Evolutionary conservation across 2,888 invertebrate species (phyloP), one percentile per base, ranked within the genome.

Genomic region (Eilema depressum): DNA sequence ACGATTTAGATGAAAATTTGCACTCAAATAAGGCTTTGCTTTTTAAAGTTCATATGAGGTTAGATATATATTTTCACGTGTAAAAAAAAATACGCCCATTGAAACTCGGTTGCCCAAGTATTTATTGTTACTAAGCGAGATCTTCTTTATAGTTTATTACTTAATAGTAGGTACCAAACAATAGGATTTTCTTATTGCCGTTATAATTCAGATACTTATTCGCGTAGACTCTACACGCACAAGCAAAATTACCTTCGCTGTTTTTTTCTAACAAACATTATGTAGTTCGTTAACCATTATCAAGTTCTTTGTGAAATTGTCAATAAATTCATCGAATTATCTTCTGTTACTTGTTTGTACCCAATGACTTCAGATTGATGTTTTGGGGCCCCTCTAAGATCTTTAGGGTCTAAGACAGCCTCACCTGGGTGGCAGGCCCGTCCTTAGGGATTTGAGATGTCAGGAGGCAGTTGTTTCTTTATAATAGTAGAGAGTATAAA

Each of bases 141-240:
- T 17, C 63, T 41, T 14, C 25, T 25, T 4, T 26, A 41, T 63
- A 41, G 25, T 63, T 63, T 63, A 53, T 53, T 53, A n/a, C 53
- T n/a, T 8, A n/a, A 53, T 53, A n/a, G 20, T 20, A 53, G n/a
- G 37, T 63, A 7, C 25, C 37, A 63, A 63, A 63, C 63, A 63
- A 63, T 37, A 62, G 62, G 37, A 62, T 63, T 25, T 41, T 63
- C 25, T 37, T 41, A 26, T 63, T 63, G 17, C 37, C 30, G 63
- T 41, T 63, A 63, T 63, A 62, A 41, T 41, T 63, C 20, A 26
- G 37, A 17, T 41, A 26, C 10, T 17, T 30, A 63, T 17, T 23
- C 17, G 8, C 41, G 25, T 41, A 14, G 23, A 37, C 3, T 20
- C 37, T 41, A 17, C 63, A 63, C 41, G 37, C 41, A 41, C 20